Base-by-base conservation (phyloP, 2,113 vertebrate genomes). In the Pseudorectes ferrugineus region DNA sequence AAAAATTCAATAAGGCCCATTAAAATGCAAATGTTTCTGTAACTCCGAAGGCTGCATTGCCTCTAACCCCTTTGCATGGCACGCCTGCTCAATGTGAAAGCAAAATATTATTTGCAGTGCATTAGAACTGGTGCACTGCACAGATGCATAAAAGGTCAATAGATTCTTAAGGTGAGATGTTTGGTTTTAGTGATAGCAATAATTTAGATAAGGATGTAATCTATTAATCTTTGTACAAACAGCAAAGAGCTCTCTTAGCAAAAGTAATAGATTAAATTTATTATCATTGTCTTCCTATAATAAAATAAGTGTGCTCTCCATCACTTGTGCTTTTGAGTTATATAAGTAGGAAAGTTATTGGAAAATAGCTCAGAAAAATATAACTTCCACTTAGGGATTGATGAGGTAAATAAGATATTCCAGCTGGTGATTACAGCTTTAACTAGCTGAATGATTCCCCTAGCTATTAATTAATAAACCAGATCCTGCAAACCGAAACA, bases 351-450 rank as follows among this genome's bases (percentile, higher is more conserved):
- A 95, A 97, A 75, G 49, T 77, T 94, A 66, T 87, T 96, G 96
- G 89, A 94, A 96, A 98, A 96, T 58, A 95, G 45, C 31, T 96
- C 88, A 92, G 74, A 91, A 95, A 97, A 97, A 91, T 97, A 93
- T 73, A 97, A 85, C 63, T 91, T 97, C 57, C 90, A 42, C 72
- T 78, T 76, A 77, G 67, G 63, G 76, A 92, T 63, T 86, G 61
- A 83, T 85, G 89, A 97, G 81, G 95, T 95, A 95, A 97, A 94
- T 68, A 86, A 74, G 52, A 89, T 87, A 72, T 74, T 95, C 55
- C 55, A 95, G 94, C 92, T 97, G 95, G 75, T 89, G 96, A 95
- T 95, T 62, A 92, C 55, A 94, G 48, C 31, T 70, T 78, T 85
- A 74, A 95, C 36, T 86, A 90, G 55, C 76, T 95, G 83, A 96